phyloP scores from a whole-genome alignment of 2,113 vertebrate species.

The Oryzias curvinotus region DNA sequence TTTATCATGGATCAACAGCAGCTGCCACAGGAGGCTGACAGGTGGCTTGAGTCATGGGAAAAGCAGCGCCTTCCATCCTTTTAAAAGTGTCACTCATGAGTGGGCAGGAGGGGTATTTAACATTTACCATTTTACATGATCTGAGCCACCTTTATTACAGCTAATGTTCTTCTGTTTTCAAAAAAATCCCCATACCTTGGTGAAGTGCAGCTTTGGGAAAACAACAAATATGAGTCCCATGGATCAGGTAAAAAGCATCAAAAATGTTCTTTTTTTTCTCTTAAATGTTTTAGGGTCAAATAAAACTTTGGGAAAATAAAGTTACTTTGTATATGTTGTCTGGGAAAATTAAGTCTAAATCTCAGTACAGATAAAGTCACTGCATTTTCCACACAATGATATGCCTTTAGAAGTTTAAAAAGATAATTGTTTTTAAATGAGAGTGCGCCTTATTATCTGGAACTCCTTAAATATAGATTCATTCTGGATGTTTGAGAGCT shows the following conservation, averaged over 20 bases:
- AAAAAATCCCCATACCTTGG: neutral
- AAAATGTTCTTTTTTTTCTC: neutral
- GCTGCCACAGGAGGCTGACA: conserved; percentile 53
- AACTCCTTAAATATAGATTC: too few relatives aligned
- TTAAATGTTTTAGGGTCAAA: neutral
- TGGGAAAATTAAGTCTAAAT: too few relatives aligned
- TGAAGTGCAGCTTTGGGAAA: too few relatives aligned
- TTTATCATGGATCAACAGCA: conserved; percentile 68
- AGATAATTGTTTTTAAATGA: too few relatives aligned
- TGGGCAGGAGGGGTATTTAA: conserved; percentile 24
- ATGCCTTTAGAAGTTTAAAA: too few relatives aligned
- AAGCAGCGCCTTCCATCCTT: conserved; percentile 50
- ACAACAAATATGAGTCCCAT: too few relatives aligned
- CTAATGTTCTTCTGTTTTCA: conserved; percentile 24
- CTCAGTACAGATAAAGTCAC: too few relatives aligned
- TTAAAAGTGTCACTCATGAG: conserved; percentile 36
- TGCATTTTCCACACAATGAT: too few relatives aligned
- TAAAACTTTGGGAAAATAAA: neutral
- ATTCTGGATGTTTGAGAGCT: too few relatives aligned
- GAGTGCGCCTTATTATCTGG: too few relatives aligned
- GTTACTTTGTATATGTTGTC: too few relatives aligned
- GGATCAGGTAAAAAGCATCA: too few relatives aligned
- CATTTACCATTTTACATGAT: conserved; percentile 27
- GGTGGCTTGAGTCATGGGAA: conserved; percentile 58
- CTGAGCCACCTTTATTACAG: conserved; percentile 2